Evolutionary conservation across 2,888 invertebrate genomes (phyloP).

Genomic region (Epistrophe grossulariae): DNA sequence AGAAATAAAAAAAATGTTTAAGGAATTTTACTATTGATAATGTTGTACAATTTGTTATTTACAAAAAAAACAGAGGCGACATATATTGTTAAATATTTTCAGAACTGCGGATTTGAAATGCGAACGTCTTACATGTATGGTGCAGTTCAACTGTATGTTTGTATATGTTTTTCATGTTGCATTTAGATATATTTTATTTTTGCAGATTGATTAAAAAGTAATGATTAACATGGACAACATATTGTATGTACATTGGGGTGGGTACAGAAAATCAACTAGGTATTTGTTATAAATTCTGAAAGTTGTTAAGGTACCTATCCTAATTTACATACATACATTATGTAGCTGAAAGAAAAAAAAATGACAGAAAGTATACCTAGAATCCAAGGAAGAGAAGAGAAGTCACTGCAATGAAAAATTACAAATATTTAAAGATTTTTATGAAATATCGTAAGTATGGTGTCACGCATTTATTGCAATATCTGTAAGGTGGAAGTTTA

Average conservation of each 20-base stretch:
- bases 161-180: constrained; percentile 10
- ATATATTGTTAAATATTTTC: background rate
- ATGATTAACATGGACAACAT: background rate
- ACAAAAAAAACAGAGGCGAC: background rate
- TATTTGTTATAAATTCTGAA: too few species aligned
- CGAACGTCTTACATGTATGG: constrained; percentile 17
- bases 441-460: too few species aligned
- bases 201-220: background rate
- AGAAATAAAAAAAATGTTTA: constrained; percentile 62
- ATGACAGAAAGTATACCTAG: too few species aligned
- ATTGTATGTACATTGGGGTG: background rate
- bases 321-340: too few species aligned
- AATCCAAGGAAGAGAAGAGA: too few species aligned
- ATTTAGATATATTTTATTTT: constrained; percentile 1
- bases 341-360: too few species aligned
- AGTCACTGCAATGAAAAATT: too few species aligned
- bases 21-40: constrained; percentile 63
- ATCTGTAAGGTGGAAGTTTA: too few species aligned
- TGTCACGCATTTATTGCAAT: too few species aligned
- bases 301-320: too few species aligned
- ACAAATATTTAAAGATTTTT: too few species aligned
- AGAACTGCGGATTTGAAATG: background rate
- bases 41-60: constrained; percentile 51
- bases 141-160: constrained; percentile 10
- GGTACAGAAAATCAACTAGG: too few species aligned